Conservation (phyloP, 2,797 vertebrate species). For the Lithobates pipiens region DNA sequence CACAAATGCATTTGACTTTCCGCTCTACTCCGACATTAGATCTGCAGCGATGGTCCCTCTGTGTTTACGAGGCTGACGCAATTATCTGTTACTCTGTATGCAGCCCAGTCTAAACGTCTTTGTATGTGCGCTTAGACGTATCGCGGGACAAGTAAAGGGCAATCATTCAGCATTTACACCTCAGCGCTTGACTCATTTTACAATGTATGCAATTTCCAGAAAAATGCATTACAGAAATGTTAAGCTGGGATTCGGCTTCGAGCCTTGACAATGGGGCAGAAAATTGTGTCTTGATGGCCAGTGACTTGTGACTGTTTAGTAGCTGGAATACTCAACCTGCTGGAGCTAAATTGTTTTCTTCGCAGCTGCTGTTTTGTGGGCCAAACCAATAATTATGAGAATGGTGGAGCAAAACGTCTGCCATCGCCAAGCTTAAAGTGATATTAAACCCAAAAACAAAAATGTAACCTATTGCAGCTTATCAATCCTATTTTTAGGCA, state of each 20-base stretch:
- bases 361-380: not conserved
- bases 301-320: not conserved
- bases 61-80: constrained; percentile 28
- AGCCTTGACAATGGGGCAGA: not conserved
- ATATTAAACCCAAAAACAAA: too few species aligned
- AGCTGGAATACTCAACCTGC: not conserved
- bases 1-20: not conserved
- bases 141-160: constrained; percentile 24
- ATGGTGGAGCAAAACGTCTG: not conserved
- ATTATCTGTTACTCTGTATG: constrained; percentile 45
- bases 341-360: not conserved
- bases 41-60: not conserved
- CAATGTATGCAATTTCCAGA: constrained; percentile 31
- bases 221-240: constrained; percentile 31
- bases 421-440: not conserved
- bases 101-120: constrained; percentile 40
- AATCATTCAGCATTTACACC: constrained; percentile 35
- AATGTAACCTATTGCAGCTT: too few species aligned
- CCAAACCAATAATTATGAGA: not conserved
- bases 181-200: constrained; percentile 18
- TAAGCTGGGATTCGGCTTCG: constrained; percentile 10
- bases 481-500: too few species aligned
- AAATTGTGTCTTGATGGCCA: not conserved
- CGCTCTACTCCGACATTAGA: not conserved
- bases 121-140: constrained; percentile 16